phyloP scores from a whole-genome alignment of 2,888 invertebrate genomes.

The Drymonia ruficornis region DNA sequence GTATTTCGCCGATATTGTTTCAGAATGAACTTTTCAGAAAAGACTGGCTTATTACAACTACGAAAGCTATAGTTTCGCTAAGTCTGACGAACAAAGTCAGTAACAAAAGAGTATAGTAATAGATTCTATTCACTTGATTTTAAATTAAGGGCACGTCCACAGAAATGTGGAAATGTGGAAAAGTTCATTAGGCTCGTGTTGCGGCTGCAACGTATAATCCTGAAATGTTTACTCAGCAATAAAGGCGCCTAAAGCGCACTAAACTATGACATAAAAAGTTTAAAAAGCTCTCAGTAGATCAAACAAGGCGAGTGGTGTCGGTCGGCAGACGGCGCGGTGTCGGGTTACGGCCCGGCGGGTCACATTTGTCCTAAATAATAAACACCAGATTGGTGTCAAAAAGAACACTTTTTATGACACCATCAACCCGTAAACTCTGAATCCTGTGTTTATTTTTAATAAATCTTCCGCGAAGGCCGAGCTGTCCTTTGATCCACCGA shows the following conservation, averaged over 20 bases:
- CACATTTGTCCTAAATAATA: constrained; percentile 82
- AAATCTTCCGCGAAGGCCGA: constrained; percentile 72
- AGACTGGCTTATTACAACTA: neutral
- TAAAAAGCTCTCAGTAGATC: constrained; percentile 85
- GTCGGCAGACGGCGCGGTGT: constrained; percentile 75
- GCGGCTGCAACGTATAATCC: constrained; percentile 63
- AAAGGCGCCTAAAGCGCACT: constrained; percentile 78
- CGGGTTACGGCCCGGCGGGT: constrained; percentile 71
- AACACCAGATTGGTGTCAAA: constrained; percentile 83
- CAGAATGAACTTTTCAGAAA: neutral
- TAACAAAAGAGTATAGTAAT: too few species aligned
- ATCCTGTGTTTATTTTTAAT: constrained; percentile 73
- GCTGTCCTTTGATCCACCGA: constrained; percentile 58
- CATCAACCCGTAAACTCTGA: constrained; percentile 73
- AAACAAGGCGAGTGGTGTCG: constrained; percentile 79
- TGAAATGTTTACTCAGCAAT: constrained; percentile 78
- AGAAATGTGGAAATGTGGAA: constrained; percentile 42
- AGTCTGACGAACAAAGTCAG: too few species aligned
- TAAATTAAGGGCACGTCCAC: constrained; percentile 4
- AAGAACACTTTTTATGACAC: constrained; percentile 81
- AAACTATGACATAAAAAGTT: constrained; percentile 83
- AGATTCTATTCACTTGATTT: neutral
- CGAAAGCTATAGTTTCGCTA: too few species aligned
- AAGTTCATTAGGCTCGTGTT: constrained; percentile 49
- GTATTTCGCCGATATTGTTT: neutral